Percentiles rank a stretch among this genome's conserved stretches.
Evolutionary conservation across 2,797 vertebrate genomes (phyloP).

Genomic region (Sebastes hubbsi): DNA sequence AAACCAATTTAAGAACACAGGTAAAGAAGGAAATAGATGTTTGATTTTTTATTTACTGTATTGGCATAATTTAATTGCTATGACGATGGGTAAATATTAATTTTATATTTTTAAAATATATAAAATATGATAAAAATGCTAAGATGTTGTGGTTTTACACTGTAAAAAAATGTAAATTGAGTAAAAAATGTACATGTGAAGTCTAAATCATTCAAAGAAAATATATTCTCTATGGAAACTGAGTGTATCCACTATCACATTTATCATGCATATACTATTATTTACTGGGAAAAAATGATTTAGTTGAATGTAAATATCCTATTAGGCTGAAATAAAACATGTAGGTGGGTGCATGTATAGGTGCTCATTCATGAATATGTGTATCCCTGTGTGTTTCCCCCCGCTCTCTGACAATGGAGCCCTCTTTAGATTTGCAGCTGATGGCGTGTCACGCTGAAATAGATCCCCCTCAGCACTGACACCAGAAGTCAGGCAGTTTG

Average conservation of each 20-base stretch:
- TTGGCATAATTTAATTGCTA: neutral
- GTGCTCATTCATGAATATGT: slow-evolving; percentile 72
- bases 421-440: slow-evolving; percentile 76
- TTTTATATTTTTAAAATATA: neutral
- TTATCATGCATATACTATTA: slow-evolving; percentile 7
- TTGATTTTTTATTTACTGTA: neutral
- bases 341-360: slow-evolving; percentile 13
- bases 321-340: slow-evolving; percentile 15
- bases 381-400: slow-evolving; percentile 55
- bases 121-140: neutral
- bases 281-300: neutral
- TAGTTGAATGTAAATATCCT: slow-evolving; percentile 38
- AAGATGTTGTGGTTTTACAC: neutral
- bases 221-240: neutral
- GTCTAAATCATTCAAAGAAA: neutral
- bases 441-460: slow-evolving; percentile 80
- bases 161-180: neutral
- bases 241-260: neutral
- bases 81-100: neutral
- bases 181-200: neutral
- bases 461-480: slow-evolving; percentile 81
- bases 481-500: slow-evolving; percentile 75
- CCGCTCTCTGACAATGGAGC: slow-evolving; percentile 67
- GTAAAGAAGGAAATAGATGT: slow-evolving; percentile 3
- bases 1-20: slow-evolving; percentile 41